Evolutionary conservation across 2,113 vertebrate genomes (phyloP), one percentile per base, ranked within the genome.

Genomic region (Indicator maculatus): DNA sequence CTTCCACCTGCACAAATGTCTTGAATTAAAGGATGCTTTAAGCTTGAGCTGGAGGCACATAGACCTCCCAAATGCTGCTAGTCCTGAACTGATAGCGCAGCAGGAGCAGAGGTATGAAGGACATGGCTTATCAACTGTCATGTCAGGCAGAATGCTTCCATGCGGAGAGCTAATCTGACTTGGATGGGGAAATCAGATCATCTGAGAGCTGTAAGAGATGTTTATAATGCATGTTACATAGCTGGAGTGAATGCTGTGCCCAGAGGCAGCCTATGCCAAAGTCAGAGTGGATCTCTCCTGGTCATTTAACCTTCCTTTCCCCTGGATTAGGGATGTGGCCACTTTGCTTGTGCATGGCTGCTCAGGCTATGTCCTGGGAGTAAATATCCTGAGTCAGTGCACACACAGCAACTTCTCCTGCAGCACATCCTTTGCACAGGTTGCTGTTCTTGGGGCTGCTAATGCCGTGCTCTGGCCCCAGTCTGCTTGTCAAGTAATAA

Each of bases 131-230:
- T 69, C 55, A 27, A 33, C 44, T 85, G 38, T 39, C 50, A 7
- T 8, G 6, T 3, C 38, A 60, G 31, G 66, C 26, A 21, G 31
- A 74, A n/a, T 2, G 4, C n/a, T 53, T 55, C 0, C 0, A 58
- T 70, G 12, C 41, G 1, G 24, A 3, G 11, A 60, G 83, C 28
- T 85, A 0, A 28, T 13, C 41, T 61, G 64, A 3, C 39, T 39
- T 56, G 67, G 20, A 17, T 41, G 39, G 59, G 39, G 12, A 12
- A 27, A 33, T 23, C 58, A 31, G 31, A 39, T 31, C 31, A 28
- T 52, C 33, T 52, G 58, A 75, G 76, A 1, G 0, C 65, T 70
- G 59, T 8, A 7, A 0, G 9, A n/a, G 56, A 23, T 73, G 24
- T 15, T 58, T 72, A 3, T 18, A 39, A 9, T 11, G 16, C 61